A percentile compares a stretch with the other conserved stretches of the same genome.
Evolutionary conservation across 2,888 invertebrate species (phyloP).

Genomic region (Hypolimnas misippus): DNA sequence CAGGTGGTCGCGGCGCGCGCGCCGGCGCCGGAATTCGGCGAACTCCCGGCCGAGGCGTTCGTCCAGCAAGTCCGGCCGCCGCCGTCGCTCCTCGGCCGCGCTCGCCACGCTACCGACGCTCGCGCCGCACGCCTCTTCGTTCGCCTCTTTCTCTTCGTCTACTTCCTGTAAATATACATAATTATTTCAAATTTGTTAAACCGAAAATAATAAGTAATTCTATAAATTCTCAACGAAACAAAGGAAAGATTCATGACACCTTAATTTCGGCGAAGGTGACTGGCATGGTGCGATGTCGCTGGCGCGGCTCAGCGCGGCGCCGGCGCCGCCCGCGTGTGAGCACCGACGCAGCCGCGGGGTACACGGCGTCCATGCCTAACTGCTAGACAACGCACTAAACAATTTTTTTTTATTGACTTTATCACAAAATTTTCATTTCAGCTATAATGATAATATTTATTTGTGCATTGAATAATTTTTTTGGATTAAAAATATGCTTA

Average conservation of each 20-base stretch:
- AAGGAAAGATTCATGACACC: no score
- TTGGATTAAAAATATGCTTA: background rate
- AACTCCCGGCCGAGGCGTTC: conserved; percentile 81
- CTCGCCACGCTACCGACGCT: conserved; percentile 69
- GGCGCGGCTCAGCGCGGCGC: conserved; percentile 52
- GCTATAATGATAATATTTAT: no score
- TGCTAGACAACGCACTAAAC: background rate
- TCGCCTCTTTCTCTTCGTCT: conserved; percentile 85
- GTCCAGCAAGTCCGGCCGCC: conserved; percentile 79
- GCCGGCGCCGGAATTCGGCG: conserved; percentile 81
- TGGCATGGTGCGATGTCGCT: conserved; percentile 52
- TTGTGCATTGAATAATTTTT: background rate
- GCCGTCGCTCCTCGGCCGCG: conserved; percentile 60
- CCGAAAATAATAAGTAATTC: no score
- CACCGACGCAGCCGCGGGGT: conserved; percentile 87
- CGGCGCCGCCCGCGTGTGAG: conserved; percentile 75
- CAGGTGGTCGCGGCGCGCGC: conserved; percentile 58
- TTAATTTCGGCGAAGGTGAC: conserved; percentile 91
- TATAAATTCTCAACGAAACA: no score
- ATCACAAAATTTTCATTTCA: no score
- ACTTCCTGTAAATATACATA: conserved; percentile 81
- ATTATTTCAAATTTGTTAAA: background rate
- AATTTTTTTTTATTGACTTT: no score
- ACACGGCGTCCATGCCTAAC: conserved; percentile 85
- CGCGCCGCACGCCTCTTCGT: conserved; percentile 37